Evolutionary conservation across 2,797 vertebrate genomes (phyloP).

Genomic region (Lemur catta): DNA sequence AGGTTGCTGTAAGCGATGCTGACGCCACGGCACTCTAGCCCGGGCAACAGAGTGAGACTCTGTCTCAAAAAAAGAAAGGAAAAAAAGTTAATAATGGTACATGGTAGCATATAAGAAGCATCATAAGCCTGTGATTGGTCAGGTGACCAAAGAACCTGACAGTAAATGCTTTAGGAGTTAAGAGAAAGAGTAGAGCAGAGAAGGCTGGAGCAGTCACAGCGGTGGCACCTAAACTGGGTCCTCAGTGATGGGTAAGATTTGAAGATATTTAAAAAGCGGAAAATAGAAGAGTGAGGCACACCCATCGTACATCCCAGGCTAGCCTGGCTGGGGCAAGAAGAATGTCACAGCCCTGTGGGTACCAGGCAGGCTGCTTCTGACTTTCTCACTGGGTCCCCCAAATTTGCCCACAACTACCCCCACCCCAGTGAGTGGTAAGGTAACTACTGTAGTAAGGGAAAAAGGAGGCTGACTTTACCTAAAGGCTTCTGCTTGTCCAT

Average conservation of each 20-base stretch:
- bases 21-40: too few species aligned
- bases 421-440: not conserved
- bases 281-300: not conserved
- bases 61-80: too few species aligned
- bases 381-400: not conserved
- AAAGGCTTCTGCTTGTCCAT: not conserved
- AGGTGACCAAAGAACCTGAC: not conserved
- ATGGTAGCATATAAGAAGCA: not conserved
- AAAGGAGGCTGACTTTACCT: not conserved
- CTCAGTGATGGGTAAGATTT: not conserved
- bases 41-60: too few species aligned
- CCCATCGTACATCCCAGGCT: not conserved
- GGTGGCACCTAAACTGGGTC: not conserved
- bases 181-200: not conserved
- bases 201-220: not conserved
- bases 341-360: not conserved
- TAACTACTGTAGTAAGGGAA: not conserved
- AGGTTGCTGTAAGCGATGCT: too few species aligned
- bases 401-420: not conserved
- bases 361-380: not conserved
- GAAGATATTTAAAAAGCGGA: not conserved
- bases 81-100: not conserved
- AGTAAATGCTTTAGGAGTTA: not conserved
- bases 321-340: not conserved
- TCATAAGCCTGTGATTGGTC: not conserved